Base-by-base conservation (phyloP, 2,888 invertebrate genomes). In the Cheilosia soror region DNA sequence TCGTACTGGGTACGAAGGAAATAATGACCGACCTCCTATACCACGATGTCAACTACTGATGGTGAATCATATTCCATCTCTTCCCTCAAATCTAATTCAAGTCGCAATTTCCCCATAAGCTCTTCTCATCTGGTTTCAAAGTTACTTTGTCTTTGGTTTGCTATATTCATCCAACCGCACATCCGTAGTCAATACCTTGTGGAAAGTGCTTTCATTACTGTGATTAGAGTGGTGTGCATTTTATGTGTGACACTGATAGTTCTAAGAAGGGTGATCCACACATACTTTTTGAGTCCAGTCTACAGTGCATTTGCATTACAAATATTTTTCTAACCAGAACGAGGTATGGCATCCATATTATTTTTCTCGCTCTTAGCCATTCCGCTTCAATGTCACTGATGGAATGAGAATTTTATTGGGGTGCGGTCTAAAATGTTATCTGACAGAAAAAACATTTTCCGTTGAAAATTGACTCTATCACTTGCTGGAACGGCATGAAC, bases 371-470 rank as follows among this genome's bases (percentile, higher is more conserved):
- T 42, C 4, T 15, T 7, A 44, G n/a, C 2, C n/a, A 25, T 13
- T 55, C 55, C 1, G 1, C n/a, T 13, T 11, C n/a, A 31, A 29
- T 27, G n/a, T 0, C 7, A 5, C 42, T 27, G 2, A n/a, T n/a
- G 9, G 25, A 33, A 40, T 4, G 58, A 25, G 13, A 13, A 20
- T 49, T 33, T 63, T 49, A 47, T 33, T 63, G 40, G 49, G 49
- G 63, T 49, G 63, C 33, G 63, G 63, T 63, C 33, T 63, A 49
- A 63, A 63, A 49, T 29, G 49, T 63, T 33, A 9, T 58, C 25
- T 27, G 40, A 6, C 1, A 25, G 20, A 58, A 40, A 58, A 40
- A 57, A 2, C 3, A 57, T 37, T 57, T 37, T 37, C 20, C 37
- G 6, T 20, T 7, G 4, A 57, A 37, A 37, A 20, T 9, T 37